Base-by-base conservation (phyloP, 30 jellyfish, hydroid and myxozoan species). In the Pseudorhiza aurosa region DNA sequence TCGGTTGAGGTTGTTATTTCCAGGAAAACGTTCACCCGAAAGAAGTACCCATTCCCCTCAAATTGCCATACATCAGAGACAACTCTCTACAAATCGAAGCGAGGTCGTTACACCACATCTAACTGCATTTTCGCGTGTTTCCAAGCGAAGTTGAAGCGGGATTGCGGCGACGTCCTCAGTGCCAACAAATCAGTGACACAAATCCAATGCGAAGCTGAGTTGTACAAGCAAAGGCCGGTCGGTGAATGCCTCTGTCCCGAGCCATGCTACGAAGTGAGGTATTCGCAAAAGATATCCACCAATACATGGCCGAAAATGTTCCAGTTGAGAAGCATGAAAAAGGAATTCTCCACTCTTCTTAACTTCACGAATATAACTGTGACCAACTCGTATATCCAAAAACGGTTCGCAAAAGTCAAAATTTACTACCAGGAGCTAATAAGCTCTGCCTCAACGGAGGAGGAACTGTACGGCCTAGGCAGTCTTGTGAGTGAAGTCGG, bases 41-140 rank as follows among this genome's bases (percentile, higher is more conserved):
- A 77, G 65, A 25, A 32, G 43, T 28, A 50, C 18, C 89, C 89
- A 2, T 77, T 37, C 39, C 65, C 89, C 9, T 77, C 89, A 1
- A 59, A 77, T 7, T 77, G 89, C 32, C 78, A 77, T 15, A 77
- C 89, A 59, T 4, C 51, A 21, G 56, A 29, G 18, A 77, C 89
- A 27, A 59, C 72, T 0, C n/a, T 15, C 71, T 62, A 77, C 72
- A 77, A 77, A 63, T 39, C 18, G 4, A 32, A 32, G 22, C 49
- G 56, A 8, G 89, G 72, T 2, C 21, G 79, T 32, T 77, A 77
- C 67, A 59, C 89, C 22, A 31, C 33, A 30, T 18, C 65, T 8
- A 62, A 26, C 32, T 77, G 89, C 71, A 12, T 77, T 8, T 31
- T 18, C 50, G 29, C 82, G 27, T 77, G 89, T 46, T n/a, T 59